phyloP scores from a whole-genome alignment of 2,797 vertebrate genomes.

The Iguana delicatissima region DNA sequence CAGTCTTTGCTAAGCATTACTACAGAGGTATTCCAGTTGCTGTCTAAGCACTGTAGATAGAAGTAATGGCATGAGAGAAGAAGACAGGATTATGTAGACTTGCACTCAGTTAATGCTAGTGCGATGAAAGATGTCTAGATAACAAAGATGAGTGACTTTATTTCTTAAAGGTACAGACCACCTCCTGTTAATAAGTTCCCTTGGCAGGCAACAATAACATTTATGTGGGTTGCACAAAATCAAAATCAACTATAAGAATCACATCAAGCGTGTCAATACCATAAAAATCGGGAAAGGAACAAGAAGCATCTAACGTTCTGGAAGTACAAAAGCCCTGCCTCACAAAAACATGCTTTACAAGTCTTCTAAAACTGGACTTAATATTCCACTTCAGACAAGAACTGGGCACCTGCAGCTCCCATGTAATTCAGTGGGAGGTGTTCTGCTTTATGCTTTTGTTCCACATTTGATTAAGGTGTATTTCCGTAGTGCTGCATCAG shows the following conservation, averaged over 20 bases:
- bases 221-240: neutral
- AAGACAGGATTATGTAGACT: neutral
- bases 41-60: neutral
- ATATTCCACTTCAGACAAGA: conserved; percentile 49
- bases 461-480: neutral
- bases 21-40: too few relatives aligned
- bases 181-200: neutral
- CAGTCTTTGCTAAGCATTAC: neutral
- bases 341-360: neutral
- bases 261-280: neutral
- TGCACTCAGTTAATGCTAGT: neutral
- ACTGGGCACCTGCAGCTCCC: neutral
- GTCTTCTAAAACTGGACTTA: neutral
- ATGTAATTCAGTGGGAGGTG: conserved; percentile 8
- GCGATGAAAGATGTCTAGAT: neutral
- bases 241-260: neutral
- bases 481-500: accelerated
- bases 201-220: neutral
- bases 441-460: conserved; percentile 16
- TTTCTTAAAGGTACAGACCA: neutral
- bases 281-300: neutral
- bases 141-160: too few relatives aligned
- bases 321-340: neutral
- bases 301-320: neutral
- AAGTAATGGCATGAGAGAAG: neutral